Evolutionary conservation across 1,140 invertebrate genomes (phyloP).

Genomic region (Drosophila azteca): DNA sequence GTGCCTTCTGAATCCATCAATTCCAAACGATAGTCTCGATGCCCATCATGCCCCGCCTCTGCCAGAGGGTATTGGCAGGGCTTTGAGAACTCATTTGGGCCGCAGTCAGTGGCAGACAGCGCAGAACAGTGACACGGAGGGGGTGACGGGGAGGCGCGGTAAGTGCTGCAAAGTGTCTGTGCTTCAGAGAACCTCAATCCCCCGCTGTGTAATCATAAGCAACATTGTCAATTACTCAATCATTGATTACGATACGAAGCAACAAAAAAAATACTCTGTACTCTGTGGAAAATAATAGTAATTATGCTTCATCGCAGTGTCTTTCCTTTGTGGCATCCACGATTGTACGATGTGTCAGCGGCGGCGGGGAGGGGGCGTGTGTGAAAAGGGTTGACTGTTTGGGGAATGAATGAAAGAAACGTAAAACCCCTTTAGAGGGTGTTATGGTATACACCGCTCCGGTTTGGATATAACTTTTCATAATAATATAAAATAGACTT

Average conservation of each 20-base stretch:
- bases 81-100: constrained; percentile 11
- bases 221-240: constrained; percentile 68
- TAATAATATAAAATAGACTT: too few relatives aligned
- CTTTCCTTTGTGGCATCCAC: too few relatives aligned
- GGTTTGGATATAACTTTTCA: too few relatives aligned
- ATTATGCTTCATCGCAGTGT: constrained; percentile 50
- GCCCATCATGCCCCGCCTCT: too few relatives aligned
- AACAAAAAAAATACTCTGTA: constrained; percentile 1
- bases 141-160: too few relatives aligned
- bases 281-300: constrained; percentile 34
- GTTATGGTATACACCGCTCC: too few relatives aligned
- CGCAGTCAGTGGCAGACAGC: constrained; percentile 12
- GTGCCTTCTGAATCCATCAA: too few relatives aligned
- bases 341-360: too few relatives aligned
- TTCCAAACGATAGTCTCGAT: not conserved
- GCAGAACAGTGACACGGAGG: too few relatives aligned
- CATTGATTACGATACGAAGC: constrained; percentile 27
- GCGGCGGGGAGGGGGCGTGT: too few relatives aligned
- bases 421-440: too few relatives aligned
- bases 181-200: constrained; percentile 6
- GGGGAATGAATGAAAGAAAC: too few relatives aligned
- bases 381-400: constrained; percentile 17
- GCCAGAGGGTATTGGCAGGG: constrained; percentile 19
- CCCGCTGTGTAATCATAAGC: constrained; percentile 55
- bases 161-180: constrained; percentile 14